Conservation (phyloP, 2,113 vertebrate species). For the Holacanthus passer region DNA sequence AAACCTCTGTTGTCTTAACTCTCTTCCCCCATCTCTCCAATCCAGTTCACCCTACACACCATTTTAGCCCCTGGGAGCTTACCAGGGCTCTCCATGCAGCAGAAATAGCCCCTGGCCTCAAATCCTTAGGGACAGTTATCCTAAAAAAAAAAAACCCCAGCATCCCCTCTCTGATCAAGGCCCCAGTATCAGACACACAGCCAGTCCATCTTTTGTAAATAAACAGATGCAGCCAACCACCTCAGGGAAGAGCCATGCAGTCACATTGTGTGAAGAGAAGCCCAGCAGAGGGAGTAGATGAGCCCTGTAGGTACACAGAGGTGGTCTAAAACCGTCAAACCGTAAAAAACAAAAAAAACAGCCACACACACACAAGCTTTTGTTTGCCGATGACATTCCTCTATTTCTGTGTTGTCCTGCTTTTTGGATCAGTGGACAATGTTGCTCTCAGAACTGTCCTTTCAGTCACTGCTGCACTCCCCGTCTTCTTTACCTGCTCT, state of each 20-base stretch:
- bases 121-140: conserved; percentile 10
- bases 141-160: conserved; percentile 24
- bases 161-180: conserved; percentile 38
- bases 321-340: conserved; percentile 13
- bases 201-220: conserved; percentile 13
- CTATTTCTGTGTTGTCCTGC: conserved; percentile 18
- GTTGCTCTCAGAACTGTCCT: conserved; percentile 18
- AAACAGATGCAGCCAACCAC: conserved; percentile 36
- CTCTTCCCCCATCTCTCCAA: background rate
- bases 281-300: conserved; percentile 45
- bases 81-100: background rate
- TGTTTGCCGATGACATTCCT: conserved; percentile 17
- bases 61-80: conserved; percentile 6
- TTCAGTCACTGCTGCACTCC: conserved; percentile 21
- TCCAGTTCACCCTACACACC: conserved; percentile 10
- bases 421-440: conserved; percentile 41
- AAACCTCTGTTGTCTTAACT: conserved; percentile 48
- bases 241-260: conserved; percentile 9
- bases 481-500: conserved; percentile 13
- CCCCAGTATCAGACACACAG: background rate
- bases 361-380: background rate
- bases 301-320: conserved; percentile 13
- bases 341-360: background rate
- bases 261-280: conserved; percentile 21
- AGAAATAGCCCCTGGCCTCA: conserved; percentile 35